These are phyloP conservation scores for Toxostoma redivivum DNA, from an alignment of 2,113 vertebrate genomes.

Conservation along the genomic window DNA sequence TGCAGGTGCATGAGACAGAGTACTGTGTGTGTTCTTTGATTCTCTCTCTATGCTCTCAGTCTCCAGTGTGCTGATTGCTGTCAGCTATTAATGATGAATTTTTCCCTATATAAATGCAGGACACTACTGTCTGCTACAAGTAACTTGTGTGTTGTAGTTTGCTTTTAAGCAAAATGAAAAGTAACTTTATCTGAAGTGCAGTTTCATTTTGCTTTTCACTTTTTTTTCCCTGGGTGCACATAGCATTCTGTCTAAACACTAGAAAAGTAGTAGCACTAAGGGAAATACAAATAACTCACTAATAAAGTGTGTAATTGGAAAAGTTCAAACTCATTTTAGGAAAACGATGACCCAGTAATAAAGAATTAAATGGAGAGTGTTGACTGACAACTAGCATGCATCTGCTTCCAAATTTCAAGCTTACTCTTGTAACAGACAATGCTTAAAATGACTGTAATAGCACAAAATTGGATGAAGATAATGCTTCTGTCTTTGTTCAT, in stretches of 20 bases:
- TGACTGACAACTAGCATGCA: background rate
- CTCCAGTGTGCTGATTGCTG: background rate
- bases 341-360: background rate
- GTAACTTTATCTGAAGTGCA: background rate
- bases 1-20: background rate
- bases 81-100: background rate
- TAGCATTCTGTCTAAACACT: background rate
- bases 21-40: fast-evolving
- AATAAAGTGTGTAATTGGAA: background rate
- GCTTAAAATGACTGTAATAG: background rate
- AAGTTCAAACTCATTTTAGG: background rate
- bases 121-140: background rate
- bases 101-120: background rate
- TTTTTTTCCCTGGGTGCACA: background rate
- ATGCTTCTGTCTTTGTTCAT: background rate
- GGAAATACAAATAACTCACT: background rate
- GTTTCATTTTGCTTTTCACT: background rate
- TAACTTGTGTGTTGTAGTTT: background rate
- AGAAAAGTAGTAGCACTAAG: background rate
- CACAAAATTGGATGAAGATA: background rate
- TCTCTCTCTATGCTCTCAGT: background rate
- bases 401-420: background rate
- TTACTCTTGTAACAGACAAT: background rate
- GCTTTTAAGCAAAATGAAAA: background rate
- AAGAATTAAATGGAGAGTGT: background rate